Evolutionary conservation across 2,113 vertebrate genomes (phyloP).

Genomic region (Chaetura pelagica): DNA sequence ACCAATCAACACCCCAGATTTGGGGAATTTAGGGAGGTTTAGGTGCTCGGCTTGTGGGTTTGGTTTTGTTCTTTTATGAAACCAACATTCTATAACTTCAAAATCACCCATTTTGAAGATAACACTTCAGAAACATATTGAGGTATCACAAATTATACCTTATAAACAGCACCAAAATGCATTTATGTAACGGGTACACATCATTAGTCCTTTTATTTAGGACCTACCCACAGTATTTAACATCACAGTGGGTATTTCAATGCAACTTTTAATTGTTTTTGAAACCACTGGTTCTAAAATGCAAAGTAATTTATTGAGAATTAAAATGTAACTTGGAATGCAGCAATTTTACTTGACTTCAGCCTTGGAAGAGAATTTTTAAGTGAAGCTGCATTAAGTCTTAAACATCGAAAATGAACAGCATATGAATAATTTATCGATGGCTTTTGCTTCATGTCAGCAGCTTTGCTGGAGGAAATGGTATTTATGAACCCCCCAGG

Average conservation of each 20-base stretch:
- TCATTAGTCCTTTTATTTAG: rapidly evolving
- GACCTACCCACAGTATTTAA: background rate
- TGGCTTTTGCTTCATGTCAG: slow-evolving; percentile 65
- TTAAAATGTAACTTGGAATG: background rate
- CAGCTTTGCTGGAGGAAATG: slow-evolving; percentile 63
- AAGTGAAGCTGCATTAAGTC: slow-evolving; percentile 65
- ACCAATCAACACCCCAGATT: slow-evolving; percentile 23
- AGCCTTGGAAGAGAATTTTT: slow-evolving; percentile 5
- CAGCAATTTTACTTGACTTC: background rate
- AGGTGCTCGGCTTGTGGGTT: background rate
- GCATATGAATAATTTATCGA: slow-evolving; percentile 68
- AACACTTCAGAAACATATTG: background rate
- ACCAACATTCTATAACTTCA: background rate
- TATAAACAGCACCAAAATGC: background rate
- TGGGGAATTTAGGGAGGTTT: background rate
- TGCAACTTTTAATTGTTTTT: background rate
- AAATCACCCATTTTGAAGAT: background rate
- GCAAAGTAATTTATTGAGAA: background rate
- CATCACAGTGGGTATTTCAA: background rate
- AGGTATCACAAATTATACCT: background rate
- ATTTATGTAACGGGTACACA: background rate
- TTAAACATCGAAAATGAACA: slow-evolving; percentile 61
- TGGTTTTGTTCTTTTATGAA: background rate
- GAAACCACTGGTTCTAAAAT: background rate
- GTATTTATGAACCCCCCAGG: slow-evolving; percentile 69